Base-by-base conservation (phyloP, 2,888 invertebrate genomes). In the Callinectes sapidus region DNA sequence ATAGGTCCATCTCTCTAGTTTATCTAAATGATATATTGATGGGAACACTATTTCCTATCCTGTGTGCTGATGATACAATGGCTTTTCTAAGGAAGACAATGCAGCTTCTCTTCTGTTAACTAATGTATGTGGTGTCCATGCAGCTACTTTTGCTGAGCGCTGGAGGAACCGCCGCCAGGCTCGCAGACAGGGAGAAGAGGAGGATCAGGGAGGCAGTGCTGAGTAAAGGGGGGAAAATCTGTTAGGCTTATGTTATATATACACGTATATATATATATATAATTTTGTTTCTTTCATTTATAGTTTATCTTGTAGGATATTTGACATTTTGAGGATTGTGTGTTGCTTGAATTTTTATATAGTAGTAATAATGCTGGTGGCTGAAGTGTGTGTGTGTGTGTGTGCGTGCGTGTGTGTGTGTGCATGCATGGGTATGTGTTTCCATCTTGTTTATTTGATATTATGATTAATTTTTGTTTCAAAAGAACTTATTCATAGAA, bases 131-230 rank as follows among this genome's bases (percentile, higher is more conserved):
- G 81, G 35, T 81, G 81, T 35, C 16, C 42, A 88, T 88, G 28
- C 87, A 91, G 91, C 91, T 8, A 77, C 91, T 16, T 77, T 91
- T 35, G 91, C 91, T 6, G 91, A 91, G 23, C 42, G 91, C 1
- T 91, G 91, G 91, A 91, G 91, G 88, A 91, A 88, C 39, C 87
- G 91, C 18, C 91, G 88, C 35, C 91, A 91, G 54, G 88, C 87
- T 23, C 91, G 91, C 16, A 88, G 91, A 55, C 91, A 91, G 35
- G 88, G 86, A 28, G 90, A 91, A 32, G 87, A 87, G 35, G 91
- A 91, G 28, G 91, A 91, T 77, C 91, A 87, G 48, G 87, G 91
- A 23, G 61, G 71, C 54, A 91, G 71, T 48, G 54, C 61, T 88
- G 91, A 91, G 28, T 91, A 87, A 88, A 61, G 23, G 32, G 18